Evolutionary conservation across 2,888 invertebrate genomes (phyloP).

Genomic region (Metacarcinus magister): DNA sequence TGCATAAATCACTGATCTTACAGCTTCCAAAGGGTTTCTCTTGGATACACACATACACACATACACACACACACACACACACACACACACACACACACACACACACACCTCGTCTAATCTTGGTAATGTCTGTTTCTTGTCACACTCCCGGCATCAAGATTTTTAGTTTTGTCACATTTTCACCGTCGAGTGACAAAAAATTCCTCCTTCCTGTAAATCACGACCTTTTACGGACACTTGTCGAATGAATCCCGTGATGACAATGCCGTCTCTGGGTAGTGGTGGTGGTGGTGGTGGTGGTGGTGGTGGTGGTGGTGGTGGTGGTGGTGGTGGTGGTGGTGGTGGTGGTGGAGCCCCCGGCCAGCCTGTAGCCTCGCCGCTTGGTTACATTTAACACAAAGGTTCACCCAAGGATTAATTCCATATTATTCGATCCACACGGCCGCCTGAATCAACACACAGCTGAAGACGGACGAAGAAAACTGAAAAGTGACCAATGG

Average conservation of each 20-base stretch:
- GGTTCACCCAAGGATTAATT: slow-evolving; percentile 67
- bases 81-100: slow-evolving; percentile 41
- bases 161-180: slow-evolving; percentile 34
- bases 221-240: slow-evolving; percentile 12
- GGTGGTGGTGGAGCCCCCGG: background rate
- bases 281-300: background rate
- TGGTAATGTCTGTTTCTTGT: slow-evolving; percentile 43
- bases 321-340: background rate
- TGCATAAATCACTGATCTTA: slow-evolving; percentile 68
- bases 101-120: slow-evolving; percentile 41
- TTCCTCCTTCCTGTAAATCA: background rate
- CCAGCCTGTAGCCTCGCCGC: slow-evolving; percentile 51
- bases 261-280: background rate
- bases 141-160: slow-evolving; percentile 3
- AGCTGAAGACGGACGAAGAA: background rate
- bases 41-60: background rate
- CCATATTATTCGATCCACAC: slow-evolving; percentile 66
- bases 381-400: slow-evolving; percentile 74
- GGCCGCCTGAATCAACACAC: slow-evolving; percentile 56
- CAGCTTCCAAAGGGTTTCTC: slow-evolving; percentile 28
- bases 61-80: slow-evolving; percentile 17
- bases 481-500: background rate
- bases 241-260: slow-evolving; percentile 47
- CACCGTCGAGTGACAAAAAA: slow-evolving; percentile 54
- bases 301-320: slow-evolving; percentile 16